Base-by-base conservation (phyloP, 2,797 vertebrate species). In the Tragelaphus oryx region DNA sequence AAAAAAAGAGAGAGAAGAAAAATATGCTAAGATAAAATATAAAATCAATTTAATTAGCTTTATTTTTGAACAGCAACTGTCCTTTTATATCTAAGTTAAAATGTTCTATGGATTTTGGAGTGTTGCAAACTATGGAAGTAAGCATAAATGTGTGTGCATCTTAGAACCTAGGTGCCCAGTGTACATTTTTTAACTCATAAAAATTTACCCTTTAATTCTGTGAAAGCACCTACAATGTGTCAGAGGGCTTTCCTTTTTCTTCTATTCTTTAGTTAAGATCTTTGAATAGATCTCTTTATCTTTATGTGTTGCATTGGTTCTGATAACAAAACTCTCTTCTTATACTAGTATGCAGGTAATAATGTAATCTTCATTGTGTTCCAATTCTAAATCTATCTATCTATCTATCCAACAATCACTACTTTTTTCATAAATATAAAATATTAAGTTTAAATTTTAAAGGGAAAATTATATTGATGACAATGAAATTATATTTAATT, bases 351-450 rank as follows among this genome's bases (percentile, higher is more conserved):
- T 12, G 44, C 2, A 89, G 71, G 62, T 55, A 57, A 82, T 44
- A 60, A 83, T 41, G 71, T 68, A 50, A 52, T 60, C 4, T 50
- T 46, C 24, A 24, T 6, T 46, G 2, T 44, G 33, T 57, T 83
- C 11, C 12, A 46, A 4, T 44, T 65, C 18, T 55, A 7, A 48
- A 22, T 12, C 41, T 41, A 26, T 24, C 11, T 8, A 22, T 62
- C 46, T 79, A 4, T 54, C 20, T 16, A 2, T 22, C 44, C 18
- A 20, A 18, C 5, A 28, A 48, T 79, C 44, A 41, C 22, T 37
- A n/a, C 37, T 87, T 20, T 89, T 90, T 91, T 80, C 28, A 48
- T 90, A 95, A 92, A 22, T 48, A 50, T 16, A 74, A 59, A 93
- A 50, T 14, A n/a, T 5, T 14, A 22, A 18, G 22, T 93, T 62